phyloP scores from a whole-genome alignment of 2,797 vertebrate species.

The Siniperca scherzeri region DNA sequence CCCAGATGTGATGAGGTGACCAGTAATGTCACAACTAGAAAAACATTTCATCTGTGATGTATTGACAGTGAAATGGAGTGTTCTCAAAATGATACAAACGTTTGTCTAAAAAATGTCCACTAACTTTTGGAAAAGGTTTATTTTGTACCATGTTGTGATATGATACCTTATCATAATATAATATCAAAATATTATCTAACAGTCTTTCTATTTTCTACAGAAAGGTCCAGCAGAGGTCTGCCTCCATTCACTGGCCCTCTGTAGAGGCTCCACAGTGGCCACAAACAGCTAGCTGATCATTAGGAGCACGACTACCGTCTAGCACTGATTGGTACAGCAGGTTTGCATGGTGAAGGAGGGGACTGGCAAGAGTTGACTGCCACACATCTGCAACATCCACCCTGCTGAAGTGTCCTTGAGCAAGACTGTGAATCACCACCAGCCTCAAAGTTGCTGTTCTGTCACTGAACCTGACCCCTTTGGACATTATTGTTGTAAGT shows the following conservation, averaged over 20 bases:
- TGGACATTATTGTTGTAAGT: conserved; percentile 12
- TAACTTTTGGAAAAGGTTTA: not conserved
- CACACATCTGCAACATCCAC: not conserved
- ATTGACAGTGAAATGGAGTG: not conserved
- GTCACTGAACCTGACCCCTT: not conserved
- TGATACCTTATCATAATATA: not conserved
- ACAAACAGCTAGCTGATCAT: not conserved
- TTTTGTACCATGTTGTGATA: not conserved
- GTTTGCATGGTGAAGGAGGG: not conserved
- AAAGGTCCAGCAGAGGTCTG: conserved; percentile 14
- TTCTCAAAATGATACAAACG: not conserved
- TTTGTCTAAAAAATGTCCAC: not conserved
- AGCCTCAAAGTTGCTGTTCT: conserved; percentile 7
- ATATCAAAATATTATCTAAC: conserved; percentile 9
- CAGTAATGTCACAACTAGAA: not conserved
- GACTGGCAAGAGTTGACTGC: not conserved
- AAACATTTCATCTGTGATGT: not conserved
- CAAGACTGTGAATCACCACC: not conserved
- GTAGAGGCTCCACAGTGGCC: not conserved
- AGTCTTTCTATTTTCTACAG: conserved; percentile 28
- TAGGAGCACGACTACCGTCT: not conserved
- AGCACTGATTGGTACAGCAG: not conserved
- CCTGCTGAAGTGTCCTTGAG: conserved; percentile 10
- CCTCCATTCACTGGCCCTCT: not conserved
- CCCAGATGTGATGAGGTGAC: not conserved